phyloP scores from a whole-genome alignment of 2,113 vertebrate species.

The Cercopithecus mona region DNA sequence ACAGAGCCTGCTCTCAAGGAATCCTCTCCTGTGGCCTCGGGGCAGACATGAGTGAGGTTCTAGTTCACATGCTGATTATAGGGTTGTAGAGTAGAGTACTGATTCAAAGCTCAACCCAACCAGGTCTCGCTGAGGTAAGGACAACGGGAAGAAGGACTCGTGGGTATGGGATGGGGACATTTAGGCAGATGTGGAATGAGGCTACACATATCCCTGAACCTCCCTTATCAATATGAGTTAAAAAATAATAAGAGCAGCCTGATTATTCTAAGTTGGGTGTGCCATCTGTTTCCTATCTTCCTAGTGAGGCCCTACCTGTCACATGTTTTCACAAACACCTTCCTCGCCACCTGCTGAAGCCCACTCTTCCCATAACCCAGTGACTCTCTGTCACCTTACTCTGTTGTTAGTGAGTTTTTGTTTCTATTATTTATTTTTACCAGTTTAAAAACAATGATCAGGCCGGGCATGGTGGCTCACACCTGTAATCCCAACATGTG shows the following conservation, averaged over 20 bases:
- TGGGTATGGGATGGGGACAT: fast-evolving
- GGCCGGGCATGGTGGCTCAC: no score
- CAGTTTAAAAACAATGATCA: background rate
- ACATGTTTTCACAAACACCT: fast-evolving
- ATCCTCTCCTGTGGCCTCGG: fast-evolving
- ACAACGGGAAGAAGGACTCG: fast-evolving
- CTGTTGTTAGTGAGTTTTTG: background rate
- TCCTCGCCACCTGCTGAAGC: no score
- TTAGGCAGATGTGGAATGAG: background rate
- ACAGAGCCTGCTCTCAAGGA: background rate
- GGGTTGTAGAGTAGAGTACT: fast-evolving
- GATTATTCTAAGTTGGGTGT: fast-evolving
- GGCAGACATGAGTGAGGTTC: background rate
- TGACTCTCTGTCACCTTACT: fast-evolving
- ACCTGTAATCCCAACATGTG: no score
- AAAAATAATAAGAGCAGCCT: fast-evolving
- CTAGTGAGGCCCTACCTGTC: background rate
- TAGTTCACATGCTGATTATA: fast-evolving
- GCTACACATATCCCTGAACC: background rate
- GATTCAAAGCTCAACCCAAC: fast-evolving
- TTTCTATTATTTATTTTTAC: background rate
- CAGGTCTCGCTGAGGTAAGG: background rate
- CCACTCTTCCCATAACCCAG: background rate
- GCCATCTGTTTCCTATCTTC: background rate
- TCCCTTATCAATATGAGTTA: background rate